A percentile compares a stretch with the other conserved stretches of the same genome.
These are phyloP conservation scores for Myzus persicae DNA, from an alignment of 1,140 invertebrate species.

Conservation along the genomic window DNA sequence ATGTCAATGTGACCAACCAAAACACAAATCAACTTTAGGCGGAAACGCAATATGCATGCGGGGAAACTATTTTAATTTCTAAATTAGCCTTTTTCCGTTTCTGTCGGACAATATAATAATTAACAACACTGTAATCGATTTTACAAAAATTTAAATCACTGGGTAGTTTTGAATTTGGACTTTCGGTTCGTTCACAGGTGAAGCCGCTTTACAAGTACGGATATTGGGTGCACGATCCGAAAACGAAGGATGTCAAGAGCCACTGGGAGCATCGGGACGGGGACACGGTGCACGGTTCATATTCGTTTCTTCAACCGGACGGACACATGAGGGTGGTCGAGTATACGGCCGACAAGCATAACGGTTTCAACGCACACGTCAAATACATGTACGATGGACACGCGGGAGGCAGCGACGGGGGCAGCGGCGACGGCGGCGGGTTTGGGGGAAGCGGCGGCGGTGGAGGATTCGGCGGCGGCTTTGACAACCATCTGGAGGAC, in stretches of 20 bases:
- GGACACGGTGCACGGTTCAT: conserved; percentile 68
- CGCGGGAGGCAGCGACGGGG: conserved; percentile 49
- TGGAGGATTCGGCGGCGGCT: conserved; percentile 60
- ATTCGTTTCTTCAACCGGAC: conserved; percentile 67
- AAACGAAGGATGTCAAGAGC: conserved; percentile 68
- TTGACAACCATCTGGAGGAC: not conserved
- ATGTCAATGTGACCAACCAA: not conserved
- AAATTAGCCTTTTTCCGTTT: not conserved
- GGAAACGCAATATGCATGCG: not conserved
- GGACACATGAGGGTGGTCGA: conserved; percentile 66
- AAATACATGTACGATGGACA: conserved; percentile 51
- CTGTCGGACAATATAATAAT: not conserved
- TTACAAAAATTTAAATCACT: not conserved
- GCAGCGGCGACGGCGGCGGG: conserved; percentile 59
- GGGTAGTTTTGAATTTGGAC: not conserved
- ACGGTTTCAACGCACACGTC: conserved; percentile 66
- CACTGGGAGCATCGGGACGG: conserved; percentile 67
- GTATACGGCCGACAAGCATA: conserved; percentile 66
- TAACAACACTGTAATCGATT: not conserved
- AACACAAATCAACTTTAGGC: not conserved
- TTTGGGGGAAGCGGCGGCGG: conserved; percentile 60
- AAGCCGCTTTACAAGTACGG: conserved; percentile 67
- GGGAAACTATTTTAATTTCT: not conserved
- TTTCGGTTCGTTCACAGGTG: conserved; percentile 58
- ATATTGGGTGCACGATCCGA: conserved; percentile 69